Conservation (phyloP, 2,797 vertebrate species). For the Aulostomus chinensis region DNA sequence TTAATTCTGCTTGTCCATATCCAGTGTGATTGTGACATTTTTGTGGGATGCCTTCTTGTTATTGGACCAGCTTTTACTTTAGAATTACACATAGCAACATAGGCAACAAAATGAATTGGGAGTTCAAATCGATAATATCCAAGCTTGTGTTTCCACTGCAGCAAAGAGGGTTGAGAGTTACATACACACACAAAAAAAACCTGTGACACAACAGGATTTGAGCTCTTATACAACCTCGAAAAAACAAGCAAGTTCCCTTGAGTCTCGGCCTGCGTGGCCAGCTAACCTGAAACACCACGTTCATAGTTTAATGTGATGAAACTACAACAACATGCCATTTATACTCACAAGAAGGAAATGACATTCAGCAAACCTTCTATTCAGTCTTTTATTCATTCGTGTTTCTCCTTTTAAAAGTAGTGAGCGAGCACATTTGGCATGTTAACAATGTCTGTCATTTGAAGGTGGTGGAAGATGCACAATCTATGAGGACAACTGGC, state of each 20-base stretch:
- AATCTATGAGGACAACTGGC: too few relatives aligned
- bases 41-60: neutral
- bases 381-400: too few relatives aligned
- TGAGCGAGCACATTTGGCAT: too few relatives aligned
- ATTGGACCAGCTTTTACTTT: slow-evolving; percentile 1
- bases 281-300: slow-evolving; percentile 28
- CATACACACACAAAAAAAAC: too few relatives aligned
- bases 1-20: slow-evolving; percentile 14
- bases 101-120: neutral
- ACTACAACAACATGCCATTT: too few relatives aligned
- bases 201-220: slow-evolving; percentile 37
- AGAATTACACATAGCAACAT: neutral
- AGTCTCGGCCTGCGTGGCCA: slow-evolving; percentile 16
- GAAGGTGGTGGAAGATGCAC: too few relatives aligned
- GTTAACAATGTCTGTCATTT: too few relatives aligned
- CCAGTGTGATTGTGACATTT: slow-evolving; percentile 1
- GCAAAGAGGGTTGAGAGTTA: slow-evolving; percentile 13
- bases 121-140: slow-evolving; percentile 2
- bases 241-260: slow-evolving; percentile 30
- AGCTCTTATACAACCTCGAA: slow-evolving; percentile 29
- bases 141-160: slow-evolving; percentile 5
- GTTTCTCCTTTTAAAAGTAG: too few relatives aligned
- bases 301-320: too few relatives aligned
- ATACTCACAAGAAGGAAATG: too few relatives aligned
- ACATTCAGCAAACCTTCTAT: too few relatives aligned